Evolutionary conservation across 35 echinoderm and acorn worm genomes (phyloP), one percentile per base, ranked within the genome.

Genomic region (Acanthaster planci): DNA sequence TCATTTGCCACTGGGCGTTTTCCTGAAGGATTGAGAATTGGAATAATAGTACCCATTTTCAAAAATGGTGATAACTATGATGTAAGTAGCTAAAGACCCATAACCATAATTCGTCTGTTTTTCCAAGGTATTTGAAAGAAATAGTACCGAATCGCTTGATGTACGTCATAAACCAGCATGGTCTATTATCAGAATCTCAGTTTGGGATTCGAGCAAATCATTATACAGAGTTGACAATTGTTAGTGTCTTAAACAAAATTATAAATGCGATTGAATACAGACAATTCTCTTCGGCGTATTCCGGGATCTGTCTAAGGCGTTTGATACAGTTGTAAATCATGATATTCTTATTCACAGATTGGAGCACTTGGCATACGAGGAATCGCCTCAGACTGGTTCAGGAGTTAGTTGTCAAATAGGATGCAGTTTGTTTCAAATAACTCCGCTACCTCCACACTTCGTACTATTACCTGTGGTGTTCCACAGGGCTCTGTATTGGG

Each of bases 281-380:
- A n/a, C 32, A 23, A 26, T 35, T 77, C 47, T 44, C 80, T 15
- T 81, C 56, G 84, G 90, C 54, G 78, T 87, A 2, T 87, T 87
- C 55, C 51, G 68, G 39, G 85, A 92, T 80, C 76, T 82, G 51
- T 83, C 59, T 34, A 82, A 87, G 67, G 90, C 90, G 31, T 87
- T 92, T 76, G 84, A 92, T 84, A 92, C 78, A n/a, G n/a, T n/a
- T 27, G 79, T 92, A 37, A 85, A 87, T 67, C 90, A 92, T 83
- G 78, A 87, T 51, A 92, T 92, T 75, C 67, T 82, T 38, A 77
- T 87, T 14, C 26, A 23, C 30, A 87, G 87, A 77, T 79, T 92
- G 2, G 55, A 51, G 18, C 77, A 87, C 58, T 82, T 82, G 86
- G 90, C 84, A 12, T 77, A 87, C 76, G 77, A 79, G 57, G 90